A percentile compares a stretch with the other conserved stretches of the same genome.
Evolutionary conservation across 1,140 invertebrate species (phyloP).

Genomic region (Matsumurasca onukii): DNA sequence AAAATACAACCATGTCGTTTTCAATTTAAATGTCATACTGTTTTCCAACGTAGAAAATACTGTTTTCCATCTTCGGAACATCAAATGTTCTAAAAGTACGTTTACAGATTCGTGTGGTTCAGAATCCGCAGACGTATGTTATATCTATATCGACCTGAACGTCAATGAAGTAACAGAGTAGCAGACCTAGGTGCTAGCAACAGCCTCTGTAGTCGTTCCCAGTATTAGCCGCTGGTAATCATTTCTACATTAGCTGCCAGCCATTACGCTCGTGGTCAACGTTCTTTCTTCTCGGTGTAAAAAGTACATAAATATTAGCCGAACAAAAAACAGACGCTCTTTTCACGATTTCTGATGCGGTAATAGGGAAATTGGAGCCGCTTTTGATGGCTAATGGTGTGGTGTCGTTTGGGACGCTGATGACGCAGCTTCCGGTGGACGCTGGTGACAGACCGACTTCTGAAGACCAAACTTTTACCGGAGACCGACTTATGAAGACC

Average conservation of each 20-base stretch:
- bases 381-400: neutral
- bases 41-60: no score
- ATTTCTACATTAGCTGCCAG: slow-evolving; percentile 19
- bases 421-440: neutral
- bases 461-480: no score
- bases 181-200: neutral
- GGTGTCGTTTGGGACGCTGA: neutral
- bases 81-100: no score
- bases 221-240: slow-evolving; percentile 21
- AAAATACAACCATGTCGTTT: no score
- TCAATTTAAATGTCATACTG: no score
- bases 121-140: no score
- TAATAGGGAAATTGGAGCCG: slow-evolving; percentile 13
- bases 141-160: no score
- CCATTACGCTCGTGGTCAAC: slow-evolving; percentile 21
- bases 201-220: neutral
- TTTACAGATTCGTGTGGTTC: no score
- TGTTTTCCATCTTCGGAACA: no score
- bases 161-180: no score
- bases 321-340: slow-evolving; percentile 17
- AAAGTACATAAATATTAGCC: slow-evolving; percentile 26
- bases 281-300: slow-evolving; percentile 19
- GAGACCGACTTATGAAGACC: no score
- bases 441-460: neutral
- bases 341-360: slow-evolving; percentile 25